Evolutionary conservation across 2,113 vertebrate species (phyloP), one percentile per base, ranked within the genome.

Genomic region (Uria aalge): DNA sequence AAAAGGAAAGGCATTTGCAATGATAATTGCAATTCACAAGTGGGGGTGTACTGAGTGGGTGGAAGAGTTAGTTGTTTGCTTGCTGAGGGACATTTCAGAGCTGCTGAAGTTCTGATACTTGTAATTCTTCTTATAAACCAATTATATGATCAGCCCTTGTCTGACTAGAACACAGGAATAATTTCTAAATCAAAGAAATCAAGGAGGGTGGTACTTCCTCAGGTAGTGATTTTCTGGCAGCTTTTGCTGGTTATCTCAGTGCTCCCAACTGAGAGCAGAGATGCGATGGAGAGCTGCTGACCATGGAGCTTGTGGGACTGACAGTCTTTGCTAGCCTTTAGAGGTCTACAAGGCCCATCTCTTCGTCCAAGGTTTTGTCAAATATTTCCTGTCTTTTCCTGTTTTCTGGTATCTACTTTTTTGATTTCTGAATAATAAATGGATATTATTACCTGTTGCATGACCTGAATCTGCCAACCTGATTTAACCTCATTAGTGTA

Each of bases 1-100:
- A 95, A 96, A 91, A 29, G 89, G 90, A 96, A 97, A 96, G 88
- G n/a, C 53, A 93, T 96, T 96, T 97, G 89, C 89, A 95, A 95
- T 95, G 86, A 84, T 97, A 97, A 97, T 94, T 85, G 62, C 77
- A 91, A 69, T 94, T 92, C 89, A 76, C 96, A 94, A 85, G 78
- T 90, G 85, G 45, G 67, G 85, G 94, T 7, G 96, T 79, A 41
- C 40, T 53, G 77, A 50, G 94, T 93, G 66, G 93, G 93, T 88
- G 87, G 92, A 85, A 95, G 91, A 92, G 86, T 80, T 92, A 76
- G 67, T 77, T 94, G 69, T 90, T 93, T 87, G 81, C 81, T 95
- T 93, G 94, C 86, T 12, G 55, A 92, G 86, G 84, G 91, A 92
- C 36, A 38, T 78, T 95, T 95, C 62, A 75, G 89, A 89, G 60